Percentiles rank a stretch among this genome's conserved stretches.
Conservation (phyloP, 2,113 vertebrate species). For the Bucco capensis region DNA sequence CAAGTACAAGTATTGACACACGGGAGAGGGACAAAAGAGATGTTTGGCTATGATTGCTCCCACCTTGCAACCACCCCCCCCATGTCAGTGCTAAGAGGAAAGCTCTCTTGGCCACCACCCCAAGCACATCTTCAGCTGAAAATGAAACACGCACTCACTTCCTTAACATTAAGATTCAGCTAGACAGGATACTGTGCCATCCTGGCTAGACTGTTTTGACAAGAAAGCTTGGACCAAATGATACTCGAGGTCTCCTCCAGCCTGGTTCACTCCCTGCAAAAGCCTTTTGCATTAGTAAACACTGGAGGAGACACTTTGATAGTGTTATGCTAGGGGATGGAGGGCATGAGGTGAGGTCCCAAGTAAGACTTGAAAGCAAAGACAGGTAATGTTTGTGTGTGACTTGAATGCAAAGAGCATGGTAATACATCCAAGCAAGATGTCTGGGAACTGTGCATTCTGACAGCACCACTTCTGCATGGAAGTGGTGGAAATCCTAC, state of each 20-base stretch:
- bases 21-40: neutral
- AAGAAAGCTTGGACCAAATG: neutral
- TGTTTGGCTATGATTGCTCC: neutral
- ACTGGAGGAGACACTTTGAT: neutral
- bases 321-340: neutral
- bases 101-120: neutral
- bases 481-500: neutral
- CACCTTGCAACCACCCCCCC: neutral
- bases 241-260: neutral
- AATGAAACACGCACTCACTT: neutral
- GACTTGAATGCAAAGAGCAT: neutral
- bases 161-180: neutral
- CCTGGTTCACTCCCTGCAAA: neutral
- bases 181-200: neutral
- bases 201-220: neutral
- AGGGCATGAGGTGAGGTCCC: neutral
- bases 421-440: neutral
- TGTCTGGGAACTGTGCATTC: neutral
- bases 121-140: neutral
- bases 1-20: neutral
- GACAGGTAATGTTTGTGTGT: neutral
- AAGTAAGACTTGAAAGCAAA: neutral
- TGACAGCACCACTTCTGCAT: neutral
- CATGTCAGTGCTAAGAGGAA: neutral
- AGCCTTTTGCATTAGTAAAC: neutral